Conservation (phyloP, 2,888 invertebrate species). For the Tachystola acroxantha region DNA sequence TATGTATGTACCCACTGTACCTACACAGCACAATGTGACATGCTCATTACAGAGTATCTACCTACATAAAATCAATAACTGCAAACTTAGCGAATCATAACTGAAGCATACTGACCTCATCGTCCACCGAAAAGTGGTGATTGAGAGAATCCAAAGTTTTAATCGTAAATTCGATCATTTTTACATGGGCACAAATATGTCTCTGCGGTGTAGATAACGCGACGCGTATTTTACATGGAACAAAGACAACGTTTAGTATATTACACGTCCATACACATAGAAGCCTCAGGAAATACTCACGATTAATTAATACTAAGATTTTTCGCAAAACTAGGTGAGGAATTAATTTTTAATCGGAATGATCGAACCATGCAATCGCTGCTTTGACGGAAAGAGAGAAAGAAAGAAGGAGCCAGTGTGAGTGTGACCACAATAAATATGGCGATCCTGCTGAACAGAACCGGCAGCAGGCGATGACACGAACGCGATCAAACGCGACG, state of each 20-base stretch:
- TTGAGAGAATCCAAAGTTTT: constrained; percentile 94
- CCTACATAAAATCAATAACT: no score
- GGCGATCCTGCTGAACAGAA: no score
- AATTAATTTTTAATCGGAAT: background rate
- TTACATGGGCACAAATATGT: constrained; percentile 30
- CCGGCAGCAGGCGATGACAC: no score
- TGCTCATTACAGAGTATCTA: no score
- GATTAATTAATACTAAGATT: no score
- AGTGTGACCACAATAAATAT: no score
- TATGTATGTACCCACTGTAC: no score
- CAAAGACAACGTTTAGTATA: background rate
- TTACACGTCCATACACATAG: background rate
- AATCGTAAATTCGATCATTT: constrained; percentile 90
- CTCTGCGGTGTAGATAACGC: constrained; percentile 16
- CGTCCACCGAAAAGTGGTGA: constrained; percentile 88
- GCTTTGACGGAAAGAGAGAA: constrained; percentile 27
- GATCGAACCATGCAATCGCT: constrained; percentile 21
- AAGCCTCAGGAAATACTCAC: no score
- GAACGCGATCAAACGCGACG: no score
- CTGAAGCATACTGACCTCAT: constrained; percentile 92
- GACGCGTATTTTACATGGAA: constrained; percentile 8
- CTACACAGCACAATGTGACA: no score
- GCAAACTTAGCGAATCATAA: no score
- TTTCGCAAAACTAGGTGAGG: background rate
- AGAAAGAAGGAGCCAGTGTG: constrained; percentile 13